phyloP scores from a whole-genome alignment of 37 sponge, comb jelly and placozoan genomes.

The Chondrilla cf. caribensis region DNA sequence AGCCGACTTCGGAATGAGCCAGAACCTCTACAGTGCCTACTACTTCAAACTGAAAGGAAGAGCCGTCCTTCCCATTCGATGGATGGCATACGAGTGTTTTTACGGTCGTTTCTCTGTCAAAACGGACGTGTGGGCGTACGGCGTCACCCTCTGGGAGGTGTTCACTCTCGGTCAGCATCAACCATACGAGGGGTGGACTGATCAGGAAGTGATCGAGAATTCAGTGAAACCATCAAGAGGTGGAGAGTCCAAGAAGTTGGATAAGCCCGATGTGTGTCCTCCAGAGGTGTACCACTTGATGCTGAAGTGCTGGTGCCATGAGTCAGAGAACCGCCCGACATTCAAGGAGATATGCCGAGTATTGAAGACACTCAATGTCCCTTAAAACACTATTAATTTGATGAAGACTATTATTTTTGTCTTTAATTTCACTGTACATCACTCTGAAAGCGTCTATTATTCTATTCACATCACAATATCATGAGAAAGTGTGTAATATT shows the following conservation, averaged over 20 bases:
- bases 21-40: conserved; percentile 69
- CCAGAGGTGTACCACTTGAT: conserved; percentile 49
- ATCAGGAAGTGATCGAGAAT: conserved; percentile 80
- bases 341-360: conserved; percentile 23
- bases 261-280: conserved; percentile 50
- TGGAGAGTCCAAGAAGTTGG: conserved; percentile 9
- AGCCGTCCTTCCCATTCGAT: conserved; percentile 66
- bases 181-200: conserved; percentile 65
- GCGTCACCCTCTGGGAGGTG: conserved; percentile 84
- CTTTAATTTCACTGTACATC: too few species aligned
- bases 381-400: too few species aligned
- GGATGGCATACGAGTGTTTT: conserved; percentile 90
- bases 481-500: too few species aligned
- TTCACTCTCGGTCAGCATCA: conserved; percentile 56
- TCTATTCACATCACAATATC: too few species aligned
- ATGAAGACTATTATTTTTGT: too few species aligned
- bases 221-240: conserved; percentile 39
- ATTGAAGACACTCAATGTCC: neutral
- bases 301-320: conserved; percentile 67
- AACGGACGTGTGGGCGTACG: conserved; percentile 83
- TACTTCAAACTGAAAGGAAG: conserved; percentile 72
- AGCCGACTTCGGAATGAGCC: conserved; percentile 75
- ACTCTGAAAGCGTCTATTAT: too few species aligned
- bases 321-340: conserved; percentile 30
- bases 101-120: conserved; percentile 86